Evolutionary conservation across 37 sponge, comb jelly and placozoan genomes (phyloP).

Genomic region (Agelas oroides): DNA sequence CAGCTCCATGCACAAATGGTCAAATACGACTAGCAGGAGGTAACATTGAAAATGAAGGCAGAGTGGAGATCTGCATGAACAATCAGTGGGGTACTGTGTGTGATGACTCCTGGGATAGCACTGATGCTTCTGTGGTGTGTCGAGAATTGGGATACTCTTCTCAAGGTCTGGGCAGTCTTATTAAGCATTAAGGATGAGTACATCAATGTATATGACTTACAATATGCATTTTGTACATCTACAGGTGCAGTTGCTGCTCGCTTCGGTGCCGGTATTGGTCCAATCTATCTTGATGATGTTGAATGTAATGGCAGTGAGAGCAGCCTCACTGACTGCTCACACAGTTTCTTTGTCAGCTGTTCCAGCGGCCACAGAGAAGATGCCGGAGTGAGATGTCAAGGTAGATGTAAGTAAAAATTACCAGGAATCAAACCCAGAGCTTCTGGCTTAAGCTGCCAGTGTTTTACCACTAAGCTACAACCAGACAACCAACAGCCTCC

Average conservation of each 20-base stretch:
- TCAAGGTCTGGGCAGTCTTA: neutral
- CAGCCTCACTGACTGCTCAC: neutral
- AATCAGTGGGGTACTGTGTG: too few relatives aligned
- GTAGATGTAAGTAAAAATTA: neutral
- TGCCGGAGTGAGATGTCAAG: neutral
- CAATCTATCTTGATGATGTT: neutral
- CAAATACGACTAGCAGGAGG: too few relatives aligned
- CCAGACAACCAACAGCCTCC: too few relatives aligned
- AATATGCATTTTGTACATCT: neutral
- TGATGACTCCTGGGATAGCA: constrained; percentile 4
- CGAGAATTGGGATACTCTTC: neutral
- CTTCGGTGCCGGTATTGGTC: constrained; percentile 10
- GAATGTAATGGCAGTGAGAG: neutral
- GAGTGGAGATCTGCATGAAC: too few relatives aligned
- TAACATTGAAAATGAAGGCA: too few relatives aligned
- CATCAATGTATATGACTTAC: too few relatives aligned
- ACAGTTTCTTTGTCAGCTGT: neutral
- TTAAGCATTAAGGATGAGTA: too few relatives aligned
- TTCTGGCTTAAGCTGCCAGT: too few relatives aligned
- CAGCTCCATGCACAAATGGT: too few relatives aligned
- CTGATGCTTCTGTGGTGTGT: constrained; percentile 6
- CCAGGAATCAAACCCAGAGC: too few relatives aligned
- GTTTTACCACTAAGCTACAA: too few relatives aligned
- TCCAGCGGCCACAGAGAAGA: neutral
- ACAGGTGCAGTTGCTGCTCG: neutral